Conservation (phyloP, 2,113 vertebrate genomes). For the Upupa epops region DNA sequence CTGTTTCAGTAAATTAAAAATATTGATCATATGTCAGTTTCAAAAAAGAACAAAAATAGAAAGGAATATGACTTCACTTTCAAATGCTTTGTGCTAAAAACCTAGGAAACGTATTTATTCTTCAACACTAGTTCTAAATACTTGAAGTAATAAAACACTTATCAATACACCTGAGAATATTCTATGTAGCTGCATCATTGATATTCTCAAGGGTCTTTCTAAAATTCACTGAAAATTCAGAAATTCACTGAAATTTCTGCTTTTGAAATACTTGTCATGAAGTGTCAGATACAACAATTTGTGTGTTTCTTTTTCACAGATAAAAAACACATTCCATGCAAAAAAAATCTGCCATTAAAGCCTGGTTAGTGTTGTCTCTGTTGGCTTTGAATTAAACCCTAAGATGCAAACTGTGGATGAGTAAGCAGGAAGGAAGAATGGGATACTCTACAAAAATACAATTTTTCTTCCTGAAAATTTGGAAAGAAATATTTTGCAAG, state of each 20-base stretch:
- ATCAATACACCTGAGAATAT: neutral
- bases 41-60: neutral
- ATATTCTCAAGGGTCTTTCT: constrained; percentile 16
- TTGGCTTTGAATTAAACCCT: neutral
- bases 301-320: neutral
- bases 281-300: neutral
- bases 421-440: neutral
- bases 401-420: neutral
- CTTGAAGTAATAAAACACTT: neutral
- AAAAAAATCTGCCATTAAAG: neutral
- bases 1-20: constrained; percentile 16
- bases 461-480: neutral
- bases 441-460: neutral
- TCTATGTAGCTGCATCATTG: neutral
- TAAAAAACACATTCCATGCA: neutral
- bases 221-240: neutral
- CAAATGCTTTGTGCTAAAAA: neutral
- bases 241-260: too few relatives aligned
- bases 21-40: neutral
- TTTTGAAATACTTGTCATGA: constrained; percentile 30
- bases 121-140: neutral
- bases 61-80: neutral
- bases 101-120: neutral
- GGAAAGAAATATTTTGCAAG: neutral
- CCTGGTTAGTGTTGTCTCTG: neutral